A percentile compares a stretch with the other conserved stretches of the same genome.
Evolutionary conservation across 2,113 vertebrate species (phyloP).

Genomic region (Empidonax traillii): DNA sequence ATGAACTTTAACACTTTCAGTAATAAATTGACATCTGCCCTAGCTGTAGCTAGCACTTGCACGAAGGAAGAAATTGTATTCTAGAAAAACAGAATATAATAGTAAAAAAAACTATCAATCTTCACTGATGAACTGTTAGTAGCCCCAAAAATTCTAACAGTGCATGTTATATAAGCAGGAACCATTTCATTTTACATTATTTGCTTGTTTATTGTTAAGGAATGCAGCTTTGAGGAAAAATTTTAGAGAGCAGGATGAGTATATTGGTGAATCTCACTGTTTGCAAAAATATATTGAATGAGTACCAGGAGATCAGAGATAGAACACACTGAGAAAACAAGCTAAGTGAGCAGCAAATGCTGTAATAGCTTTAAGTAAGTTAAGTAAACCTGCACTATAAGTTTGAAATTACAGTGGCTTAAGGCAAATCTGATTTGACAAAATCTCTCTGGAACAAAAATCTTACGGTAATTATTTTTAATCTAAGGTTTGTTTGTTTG

Average conservation of each 20-base stretch:
- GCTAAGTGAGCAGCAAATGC: not conserved
- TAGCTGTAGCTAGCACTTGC: not conserved
- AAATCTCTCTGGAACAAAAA: not conserved
- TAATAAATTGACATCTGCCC: not conserved
- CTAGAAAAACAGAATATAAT: not conserved
- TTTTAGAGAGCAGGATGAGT: not conserved
- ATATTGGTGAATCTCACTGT: not conserved
- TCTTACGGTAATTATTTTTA: not conserved
- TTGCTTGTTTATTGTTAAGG: not conserved
- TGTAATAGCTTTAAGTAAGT: not conserved
- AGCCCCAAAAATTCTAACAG: not conserved
- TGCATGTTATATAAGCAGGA: not conserved
- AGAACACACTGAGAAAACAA: not conserved
- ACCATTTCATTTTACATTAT: not conserved
- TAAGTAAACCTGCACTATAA: not conserved
- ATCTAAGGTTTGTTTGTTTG: not conserved
- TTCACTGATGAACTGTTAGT: not conserved
- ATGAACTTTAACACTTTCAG: not conserved
- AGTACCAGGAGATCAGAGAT: not conserved
- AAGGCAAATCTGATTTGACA: constrained; percentile 6
- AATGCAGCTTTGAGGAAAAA: not conserved
- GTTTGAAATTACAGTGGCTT: not conserved
- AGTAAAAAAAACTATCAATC: not conserved
- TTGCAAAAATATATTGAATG: not conserved
- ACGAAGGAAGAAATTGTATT: not conserved